Evolutionary conservation across 2,113 vertebrate genomes (phyloP).

Genomic region (Psilopogon haemacephalus): DNA sequence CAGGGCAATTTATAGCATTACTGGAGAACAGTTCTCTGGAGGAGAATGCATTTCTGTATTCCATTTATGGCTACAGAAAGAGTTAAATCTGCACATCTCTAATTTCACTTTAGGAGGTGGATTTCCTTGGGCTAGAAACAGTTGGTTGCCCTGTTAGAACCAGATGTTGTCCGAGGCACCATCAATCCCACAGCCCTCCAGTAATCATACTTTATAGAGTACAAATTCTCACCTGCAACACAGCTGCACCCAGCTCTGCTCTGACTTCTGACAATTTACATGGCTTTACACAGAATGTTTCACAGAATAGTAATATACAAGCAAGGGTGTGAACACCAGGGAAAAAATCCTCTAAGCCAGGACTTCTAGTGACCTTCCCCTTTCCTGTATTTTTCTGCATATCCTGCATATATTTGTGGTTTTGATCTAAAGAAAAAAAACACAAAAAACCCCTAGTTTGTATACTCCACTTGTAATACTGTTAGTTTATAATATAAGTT

Average conservation of each 20-base stretch:
- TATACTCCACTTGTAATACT: neutral
- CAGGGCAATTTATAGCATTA: neutral
- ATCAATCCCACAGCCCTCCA: neutral
- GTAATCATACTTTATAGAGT: neutral
- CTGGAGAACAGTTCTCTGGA: neutral
- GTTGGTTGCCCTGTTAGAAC: neutral
- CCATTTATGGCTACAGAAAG: neutral
- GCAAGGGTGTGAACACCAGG: neutral
- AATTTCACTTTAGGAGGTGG: neutral
- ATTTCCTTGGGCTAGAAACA: neutral
- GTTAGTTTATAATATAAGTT: neutral
- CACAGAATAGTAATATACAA: neutral
- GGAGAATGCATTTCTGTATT: neutral
- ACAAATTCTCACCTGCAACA: neutral
- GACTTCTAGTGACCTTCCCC: neutral
- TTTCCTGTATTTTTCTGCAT: neutral
- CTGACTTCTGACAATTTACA: neutral
- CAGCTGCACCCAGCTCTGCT: neutral
- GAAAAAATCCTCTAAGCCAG: neutral
- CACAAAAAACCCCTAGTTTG: neutral
- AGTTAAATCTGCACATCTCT: neutral
- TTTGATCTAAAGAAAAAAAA: neutral
- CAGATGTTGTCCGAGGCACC: neutral
- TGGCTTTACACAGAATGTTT: neutral
- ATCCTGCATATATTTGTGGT: neutral